These are phyloP conservation scores for Tenthredo distinguenda DNA, from an alignment of 2,888 invertebrate genomes.

Conservation along the genomic window DNA sequence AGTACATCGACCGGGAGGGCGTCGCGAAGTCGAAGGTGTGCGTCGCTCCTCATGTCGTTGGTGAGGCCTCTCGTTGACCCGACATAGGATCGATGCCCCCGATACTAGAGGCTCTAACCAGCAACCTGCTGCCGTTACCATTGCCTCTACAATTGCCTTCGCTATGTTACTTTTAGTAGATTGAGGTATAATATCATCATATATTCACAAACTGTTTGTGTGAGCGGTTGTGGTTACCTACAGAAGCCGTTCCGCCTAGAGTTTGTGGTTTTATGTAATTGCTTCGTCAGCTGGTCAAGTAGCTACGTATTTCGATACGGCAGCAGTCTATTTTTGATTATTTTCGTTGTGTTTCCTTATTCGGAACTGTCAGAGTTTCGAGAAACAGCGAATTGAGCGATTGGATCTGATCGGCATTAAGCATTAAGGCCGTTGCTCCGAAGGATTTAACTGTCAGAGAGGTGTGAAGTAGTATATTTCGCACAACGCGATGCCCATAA, in stretches of 20 bases:
- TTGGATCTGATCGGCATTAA: not conserved
- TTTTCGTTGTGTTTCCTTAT: not conserved
- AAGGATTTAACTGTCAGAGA: not conserved
- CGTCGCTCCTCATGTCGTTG: slow-evolving; percentile 52
- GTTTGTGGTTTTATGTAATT: not conserved
- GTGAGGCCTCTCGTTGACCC: slow-evolving; percentile 72
- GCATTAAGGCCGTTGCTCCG: not conserved
- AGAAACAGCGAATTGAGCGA: not conserved
- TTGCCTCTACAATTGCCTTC: slow-evolving; percentile 10
- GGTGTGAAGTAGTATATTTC: not conserved
- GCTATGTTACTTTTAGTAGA: not conserved
- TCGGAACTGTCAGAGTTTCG: not conserved
- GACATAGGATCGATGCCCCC: slow-evolving; percentile 74
- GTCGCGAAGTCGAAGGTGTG: not conserved
- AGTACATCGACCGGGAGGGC: slow-evolving; percentile 47
- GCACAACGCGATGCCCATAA: not conserved
- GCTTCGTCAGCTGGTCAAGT: not conserved
- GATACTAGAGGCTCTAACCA: slow-evolving; percentile 61
- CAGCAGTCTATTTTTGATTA: not conserved
- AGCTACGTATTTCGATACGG: not conserved
- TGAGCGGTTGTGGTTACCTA: not conserved
- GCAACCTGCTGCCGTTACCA: slow-evolving; percentile 61
- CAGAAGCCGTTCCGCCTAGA: not conserved
- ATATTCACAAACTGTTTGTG: not conserved
- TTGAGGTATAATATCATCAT: not conserved